Conservation (phyloP, 2,797 vertebrate species). For the Hoplostethus atlanticus region DNA sequence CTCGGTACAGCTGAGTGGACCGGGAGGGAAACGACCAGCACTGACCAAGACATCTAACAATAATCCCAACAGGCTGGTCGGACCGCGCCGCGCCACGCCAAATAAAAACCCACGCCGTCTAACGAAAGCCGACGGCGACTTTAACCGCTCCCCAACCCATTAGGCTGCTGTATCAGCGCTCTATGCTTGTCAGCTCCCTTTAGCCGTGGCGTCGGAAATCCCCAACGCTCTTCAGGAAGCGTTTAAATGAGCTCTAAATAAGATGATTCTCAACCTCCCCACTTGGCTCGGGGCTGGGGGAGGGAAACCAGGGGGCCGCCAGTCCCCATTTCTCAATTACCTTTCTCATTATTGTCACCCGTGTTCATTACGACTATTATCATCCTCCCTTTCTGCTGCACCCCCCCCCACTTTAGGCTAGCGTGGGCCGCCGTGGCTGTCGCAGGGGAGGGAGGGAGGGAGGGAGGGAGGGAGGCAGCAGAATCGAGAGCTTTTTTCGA, state of each 20-base stretch:
- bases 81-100: slow-evolving; percentile 47
- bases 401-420: slow-evolving; percentile 70
- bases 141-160: slow-evolving; percentile 53
- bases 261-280: slow-evolving; percentile 74
- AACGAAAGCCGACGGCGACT: slow-evolving; percentile 26
- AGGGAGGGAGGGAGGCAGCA: slow-evolving; percentile 40
- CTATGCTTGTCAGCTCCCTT: slow-evolving; percentile 62
- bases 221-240: slow-evolving; percentile 46
- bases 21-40: slow-evolving; percentile 32
- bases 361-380: slow-evolving; percentile 79
- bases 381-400: slow-evolving; percentile 67
- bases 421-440: slow-evolving; percentile 59
- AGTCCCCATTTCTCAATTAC: slow-evolving; percentile 77
- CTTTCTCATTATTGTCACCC: slow-evolving; percentile 81
- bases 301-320: slow-evolving; percentile 64
- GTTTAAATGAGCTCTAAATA: slow-evolving; percentile 69
- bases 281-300: slow-evolving; percentile 68
- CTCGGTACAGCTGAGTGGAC: background rate
- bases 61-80: slow-evolving; percentile 40
- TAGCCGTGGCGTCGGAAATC: slow-evolving; percentile 61
- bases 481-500: slow-evolving; percentile 82
- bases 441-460: slow-evolving; percentile 61
- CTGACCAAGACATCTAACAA: slow-evolving; percentile 45
- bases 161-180: slow-evolving; percentile 53
- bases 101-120: slow-evolving; percentile 26